Conservation (phyloP, 2,113 vertebrate species). For the Sapayoa aenigma region DNA sequence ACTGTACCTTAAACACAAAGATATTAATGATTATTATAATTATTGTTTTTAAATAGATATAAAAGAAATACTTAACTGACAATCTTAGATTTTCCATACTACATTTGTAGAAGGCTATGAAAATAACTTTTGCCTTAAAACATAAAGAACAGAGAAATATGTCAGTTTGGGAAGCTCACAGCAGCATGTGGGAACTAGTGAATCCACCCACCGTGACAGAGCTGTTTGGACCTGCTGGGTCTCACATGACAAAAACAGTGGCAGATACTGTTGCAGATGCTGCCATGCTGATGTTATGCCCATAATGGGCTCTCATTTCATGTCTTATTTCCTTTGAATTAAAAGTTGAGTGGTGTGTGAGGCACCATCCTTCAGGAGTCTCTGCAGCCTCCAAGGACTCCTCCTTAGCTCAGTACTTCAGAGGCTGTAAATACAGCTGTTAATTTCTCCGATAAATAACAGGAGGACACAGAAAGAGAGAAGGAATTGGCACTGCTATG, state of each 20-base stretch:
- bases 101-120: background rate
- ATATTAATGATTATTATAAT: background rate
- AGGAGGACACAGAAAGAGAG: background rate
- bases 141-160: background rate
- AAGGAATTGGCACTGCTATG: background rate
- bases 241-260: background rate
- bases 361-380: background rate
- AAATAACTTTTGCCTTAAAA: background rate
- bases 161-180: background rate
- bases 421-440: slow-evolving; percentile 5
- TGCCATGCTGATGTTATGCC: background rate
- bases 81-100: background rate
- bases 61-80: background rate
- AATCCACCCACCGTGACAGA: background rate
- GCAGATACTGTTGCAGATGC: background rate
- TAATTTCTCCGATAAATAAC: slow-evolving; percentile 41
- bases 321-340: slow-evolving; percentile 8
- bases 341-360: background rate
- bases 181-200: background rate
- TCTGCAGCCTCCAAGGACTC: background rate
- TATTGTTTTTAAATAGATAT: background rate
- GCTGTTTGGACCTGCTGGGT: background rate
- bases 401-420: background rate
- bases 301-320: background rate
- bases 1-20: background rate